phyloP scores from a whole-genome alignment of 2,113 vertebrate genomes.

The Phylloscopus trochilus region DNA sequence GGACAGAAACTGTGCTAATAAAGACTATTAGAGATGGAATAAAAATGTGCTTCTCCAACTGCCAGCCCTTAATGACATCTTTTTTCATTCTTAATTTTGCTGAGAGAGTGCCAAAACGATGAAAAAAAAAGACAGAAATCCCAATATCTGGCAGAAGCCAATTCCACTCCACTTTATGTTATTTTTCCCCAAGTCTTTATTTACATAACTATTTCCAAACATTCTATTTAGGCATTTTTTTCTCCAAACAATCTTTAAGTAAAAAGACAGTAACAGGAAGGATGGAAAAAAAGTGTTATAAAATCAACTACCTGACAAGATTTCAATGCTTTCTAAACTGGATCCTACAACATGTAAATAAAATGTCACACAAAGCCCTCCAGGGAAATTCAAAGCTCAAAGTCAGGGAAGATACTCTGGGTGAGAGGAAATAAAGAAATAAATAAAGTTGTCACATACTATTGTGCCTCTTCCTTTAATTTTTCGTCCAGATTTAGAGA shows the following conservation, averaged over 20 bases:
- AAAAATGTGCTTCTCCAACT: background rate
- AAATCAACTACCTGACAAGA: background rate
- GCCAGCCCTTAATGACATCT: background rate
- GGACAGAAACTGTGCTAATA: background rate
- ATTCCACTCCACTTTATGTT: background rate
- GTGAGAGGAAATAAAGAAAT: background rate
- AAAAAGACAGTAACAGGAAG: background rate
- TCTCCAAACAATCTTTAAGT: background rate
- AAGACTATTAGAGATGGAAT: background rate
- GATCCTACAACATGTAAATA: background rate
- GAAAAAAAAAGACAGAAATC: background rate
- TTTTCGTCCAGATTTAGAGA: constrained; percentile 96
- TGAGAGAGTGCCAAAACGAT: background rate
- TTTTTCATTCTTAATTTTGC: background rate
- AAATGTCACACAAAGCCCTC: background rate
- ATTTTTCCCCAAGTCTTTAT: background rate
- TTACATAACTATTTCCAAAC: background rate
- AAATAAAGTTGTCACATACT: constrained; percentile 72
- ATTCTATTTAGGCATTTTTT: background rate
- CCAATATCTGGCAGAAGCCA: background rate
- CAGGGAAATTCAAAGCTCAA: background rate
- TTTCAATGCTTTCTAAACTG: background rate
- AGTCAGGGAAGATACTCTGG: background rate
- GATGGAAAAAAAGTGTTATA: background rate
- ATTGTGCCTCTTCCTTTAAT: constrained; percentile 97